These are phyloP conservation scores for Aurelia sp. DNA, from an alignment of 30 jellyfish, hydroid and myxozoan species.

Conservation along the genomic window DNA sequence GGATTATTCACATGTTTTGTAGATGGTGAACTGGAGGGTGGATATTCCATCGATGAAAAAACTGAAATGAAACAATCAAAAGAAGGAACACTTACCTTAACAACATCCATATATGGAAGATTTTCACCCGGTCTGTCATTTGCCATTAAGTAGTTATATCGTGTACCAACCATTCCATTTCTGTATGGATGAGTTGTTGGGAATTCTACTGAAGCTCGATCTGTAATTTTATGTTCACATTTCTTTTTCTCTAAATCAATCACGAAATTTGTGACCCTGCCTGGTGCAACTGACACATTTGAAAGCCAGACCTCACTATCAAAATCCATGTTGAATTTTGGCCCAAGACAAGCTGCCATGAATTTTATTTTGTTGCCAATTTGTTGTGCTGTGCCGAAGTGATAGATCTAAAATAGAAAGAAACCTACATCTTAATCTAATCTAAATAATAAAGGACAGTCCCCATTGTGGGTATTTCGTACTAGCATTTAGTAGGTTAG, in stretches of 20 bases:
- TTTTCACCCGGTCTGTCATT: constrained; percentile 74
- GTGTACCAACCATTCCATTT: constrained; percentile 84
- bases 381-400: constrained; percentile 85
- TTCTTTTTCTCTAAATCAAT: constrained; percentile 61
- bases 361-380: constrained; percentile 52
- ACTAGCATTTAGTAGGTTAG: too few relatives aligned
- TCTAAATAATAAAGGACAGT: too few relatives aligned
- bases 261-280: constrained; percentile 52
- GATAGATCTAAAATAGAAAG: constrained; percentile 34
- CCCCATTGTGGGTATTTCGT: too few relatives aligned
- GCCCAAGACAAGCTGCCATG: constrained; percentile 83
- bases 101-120: constrained; percentile 90
- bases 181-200: constrained; percentile 95
- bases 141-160: constrained; percentile 88
- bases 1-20: too few relatives aligned
- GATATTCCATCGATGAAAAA: too few relatives aligned
- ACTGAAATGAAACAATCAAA: too few relatives aligned
- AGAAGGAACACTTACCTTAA: constrained; percentile 68
- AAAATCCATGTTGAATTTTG: constrained; percentile 85
- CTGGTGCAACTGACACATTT: constrained; percentile 90
- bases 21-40: too few relatives aligned
- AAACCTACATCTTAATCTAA: too few relatives aligned
- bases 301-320: constrained; percentile 81
- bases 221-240: constrained; percentile 53
- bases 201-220: constrained; percentile 85